These are phyloP conservation scores for Cariama cristata DNA, from an alignment of 2,113 vertebrate species.

Conservation along the genomic window DNA sequence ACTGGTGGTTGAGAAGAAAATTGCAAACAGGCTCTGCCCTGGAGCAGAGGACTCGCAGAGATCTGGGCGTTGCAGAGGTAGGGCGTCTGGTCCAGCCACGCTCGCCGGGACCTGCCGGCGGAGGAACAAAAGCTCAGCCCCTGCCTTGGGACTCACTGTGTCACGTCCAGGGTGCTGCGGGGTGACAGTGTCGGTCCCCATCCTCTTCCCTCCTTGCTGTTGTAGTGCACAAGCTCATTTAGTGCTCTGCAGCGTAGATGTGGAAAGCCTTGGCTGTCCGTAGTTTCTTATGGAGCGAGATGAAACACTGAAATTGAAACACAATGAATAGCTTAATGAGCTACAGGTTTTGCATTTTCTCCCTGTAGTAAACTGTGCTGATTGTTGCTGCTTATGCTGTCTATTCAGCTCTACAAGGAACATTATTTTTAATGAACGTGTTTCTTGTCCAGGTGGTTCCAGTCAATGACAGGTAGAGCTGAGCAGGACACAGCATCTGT, in stretches of 20 bases:
- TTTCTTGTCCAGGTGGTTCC: background rate
- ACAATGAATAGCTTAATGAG: background rate
- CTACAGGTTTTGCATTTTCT: background rate
- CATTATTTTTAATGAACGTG: background rate
- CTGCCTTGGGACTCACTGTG: background rate
- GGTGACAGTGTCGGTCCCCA: background rate
- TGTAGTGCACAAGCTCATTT: fast-evolving
- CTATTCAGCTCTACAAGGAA: background rate
- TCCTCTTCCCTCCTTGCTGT: background rate
- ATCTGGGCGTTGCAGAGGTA: constrained; percentile 29
- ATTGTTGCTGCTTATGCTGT: background rate
- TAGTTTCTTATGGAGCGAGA: background rate
- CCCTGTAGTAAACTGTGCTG: background rate
- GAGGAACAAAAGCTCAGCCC: background rate
- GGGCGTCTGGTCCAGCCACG: background rate
- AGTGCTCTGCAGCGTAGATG: fast-evolving
- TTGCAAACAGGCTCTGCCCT: constrained; percentile 73
- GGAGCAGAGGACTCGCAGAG: constrained; percentile 30
- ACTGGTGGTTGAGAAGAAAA: constrained; percentile 76
- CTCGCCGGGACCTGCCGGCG: background rate
- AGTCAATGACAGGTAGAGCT: background rate
- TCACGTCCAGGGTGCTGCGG: background rate
- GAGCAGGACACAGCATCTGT: background rate
- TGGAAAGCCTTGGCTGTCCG: background rate
- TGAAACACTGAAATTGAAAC: background rate